Conservation (phyloP, 92 coral and sea anemone species). For the Virgularia gustaviana region DNA sequence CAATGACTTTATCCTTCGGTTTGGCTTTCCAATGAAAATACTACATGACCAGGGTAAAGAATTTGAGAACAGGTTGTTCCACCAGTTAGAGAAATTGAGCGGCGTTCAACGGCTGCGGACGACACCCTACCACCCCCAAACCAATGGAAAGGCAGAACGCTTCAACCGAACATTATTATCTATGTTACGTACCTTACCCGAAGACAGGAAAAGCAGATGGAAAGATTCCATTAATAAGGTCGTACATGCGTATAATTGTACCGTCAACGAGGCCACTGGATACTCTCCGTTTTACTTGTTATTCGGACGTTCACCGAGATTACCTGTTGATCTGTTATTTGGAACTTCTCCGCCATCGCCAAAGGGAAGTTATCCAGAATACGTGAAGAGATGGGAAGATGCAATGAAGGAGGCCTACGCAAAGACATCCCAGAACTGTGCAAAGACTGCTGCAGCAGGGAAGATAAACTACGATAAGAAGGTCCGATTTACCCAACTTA, state of each 20-base stretch:
- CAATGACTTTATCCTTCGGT: slow-evolving; percentile 47
- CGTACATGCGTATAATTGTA: slow-evolving; percentile 62
- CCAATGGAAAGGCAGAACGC: slow-evolving; percentile 51
- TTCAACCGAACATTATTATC: slow-evolving; percentile 55
- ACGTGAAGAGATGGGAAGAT: slow-evolving; percentile 53
- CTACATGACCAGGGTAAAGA: slow-evolving; percentile 59
- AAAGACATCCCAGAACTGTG: slow-evolving; percentile 35
- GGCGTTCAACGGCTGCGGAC: slow-evolving; percentile 51
- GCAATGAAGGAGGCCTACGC: slow-evolving; percentile 61
- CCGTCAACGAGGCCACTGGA: slow-evolving; percentile 60
- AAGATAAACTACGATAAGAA: slow-evolving; percentile 45
- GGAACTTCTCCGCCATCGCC: slow-evolving; percentile 52
- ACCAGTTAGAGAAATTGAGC: slow-evolving; percentile 56
- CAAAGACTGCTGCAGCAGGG: slow-evolving; percentile 33
- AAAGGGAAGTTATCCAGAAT: slow-evolving; percentile 56
- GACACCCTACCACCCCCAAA: slow-evolving; percentile 57
- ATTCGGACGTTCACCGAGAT: slow-evolving; percentile 52
- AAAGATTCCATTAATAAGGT: slow-evolving; percentile 58
- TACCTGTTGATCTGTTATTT: slow-evolving; percentile 61
- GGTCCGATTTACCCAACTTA: slow-evolving; percentile 24
- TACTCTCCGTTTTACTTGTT: slow-evolving; percentile 57
- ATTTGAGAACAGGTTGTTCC: slow-evolving; percentile 57
- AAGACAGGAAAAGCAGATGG: slow-evolving; percentile 61
- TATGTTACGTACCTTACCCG: slow-evolving; percentile 55
- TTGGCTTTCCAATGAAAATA: slow-evolving; percentile 48